These are phyloP conservation scores for Rosalia funebris DNA, from an alignment of 2,888 invertebrate genomes.

Conservation along the genomic window DNA sequence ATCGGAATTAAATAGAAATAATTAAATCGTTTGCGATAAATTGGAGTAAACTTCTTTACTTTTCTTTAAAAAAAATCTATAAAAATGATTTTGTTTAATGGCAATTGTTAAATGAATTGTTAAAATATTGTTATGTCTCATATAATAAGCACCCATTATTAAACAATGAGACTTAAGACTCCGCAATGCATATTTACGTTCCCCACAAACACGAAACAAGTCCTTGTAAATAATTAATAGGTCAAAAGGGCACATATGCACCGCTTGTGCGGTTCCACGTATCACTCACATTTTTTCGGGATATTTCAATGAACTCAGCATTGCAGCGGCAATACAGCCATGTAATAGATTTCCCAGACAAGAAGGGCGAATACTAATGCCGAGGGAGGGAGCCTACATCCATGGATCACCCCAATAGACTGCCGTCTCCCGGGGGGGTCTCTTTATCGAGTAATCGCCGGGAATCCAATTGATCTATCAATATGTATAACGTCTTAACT, in stretches of 20 bases:
- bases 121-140: too few relatives aligned
- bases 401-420: conserved; percentile 58
- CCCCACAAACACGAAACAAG: neutral
- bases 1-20: too few relatives aligned
- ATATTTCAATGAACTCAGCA: conserved; percentile 50
- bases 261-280: neutral
- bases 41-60: too few relatives aligned
- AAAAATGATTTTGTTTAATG: too few relatives aligned
- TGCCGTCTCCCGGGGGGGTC: conserved; percentile 54
- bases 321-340: conserved; percentile 47
- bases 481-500: conserved; percentile 65
- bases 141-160: too few relatives aligned
- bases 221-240: conserved; percentile 18
- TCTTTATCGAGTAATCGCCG: conserved; percentile 64
- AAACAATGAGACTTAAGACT: neutral
- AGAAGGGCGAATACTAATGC: conserved; percentile 53
- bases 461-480: conserved; percentile 65
- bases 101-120: too few relatives aligned
- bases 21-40: too few relatives aligned
- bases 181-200: neutral
- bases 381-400: conserved; percentile 50
- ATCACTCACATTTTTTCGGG: conserved; percentile 27
- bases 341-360: conserved; percentile 56
- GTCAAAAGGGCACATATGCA: conserved; percentile 7
- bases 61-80: too few relatives aligned